Conservation (phyloP, 2,888 invertebrate species). For the Andrena haemorrhoa region DNA sequence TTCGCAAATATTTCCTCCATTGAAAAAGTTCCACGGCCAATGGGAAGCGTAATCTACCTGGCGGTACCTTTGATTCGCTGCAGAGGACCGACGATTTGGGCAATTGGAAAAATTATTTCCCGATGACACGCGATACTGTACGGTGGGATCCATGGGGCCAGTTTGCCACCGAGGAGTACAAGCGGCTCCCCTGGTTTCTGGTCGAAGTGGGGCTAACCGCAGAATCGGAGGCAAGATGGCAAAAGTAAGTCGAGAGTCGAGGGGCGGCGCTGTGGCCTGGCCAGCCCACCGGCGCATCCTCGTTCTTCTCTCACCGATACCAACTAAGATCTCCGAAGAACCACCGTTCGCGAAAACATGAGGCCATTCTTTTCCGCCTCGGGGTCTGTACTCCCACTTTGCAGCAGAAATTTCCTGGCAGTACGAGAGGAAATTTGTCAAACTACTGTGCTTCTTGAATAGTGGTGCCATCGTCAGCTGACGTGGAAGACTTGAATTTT, state of each 20-base stretch:
- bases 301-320: constrained; percentile 72
- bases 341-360: constrained; percentile 69
- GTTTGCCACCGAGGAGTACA: constrained; percentile 66
- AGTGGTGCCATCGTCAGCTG: too few species aligned
- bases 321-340: constrained; percentile 62
- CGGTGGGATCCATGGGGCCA: constrained; percentile 59
- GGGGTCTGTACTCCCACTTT: too few species aligned
- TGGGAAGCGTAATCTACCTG: background rate
- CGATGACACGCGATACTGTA: constrained; percentile 19
- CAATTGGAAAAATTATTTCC: constrained; percentile 1
- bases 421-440: too few species aligned
- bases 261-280: constrained; percentile 82
- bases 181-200: constrained; percentile 76
- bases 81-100: background rate
- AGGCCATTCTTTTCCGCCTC: constrained; percentile 41
- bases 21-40: too few species aligned
- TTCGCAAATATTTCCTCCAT: background rate
- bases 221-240: constrained; percentile 83
- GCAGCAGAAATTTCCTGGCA: too few species aligned
- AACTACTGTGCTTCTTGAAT: too few species aligned
- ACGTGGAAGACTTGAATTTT: too few species aligned
- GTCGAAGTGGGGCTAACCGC: constrained; percentile 80
- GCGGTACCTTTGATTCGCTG: background rate
- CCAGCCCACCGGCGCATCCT: constrained; percentile 82
- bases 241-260: constrained; percentile 82